A percentile compares a stretch with the other conserved stretches of the same genome.
Evolutionary conservation across 2,888 invertebrate genomes (phyloP).

Genomic region (Luffia ferchaultella): DNA sequence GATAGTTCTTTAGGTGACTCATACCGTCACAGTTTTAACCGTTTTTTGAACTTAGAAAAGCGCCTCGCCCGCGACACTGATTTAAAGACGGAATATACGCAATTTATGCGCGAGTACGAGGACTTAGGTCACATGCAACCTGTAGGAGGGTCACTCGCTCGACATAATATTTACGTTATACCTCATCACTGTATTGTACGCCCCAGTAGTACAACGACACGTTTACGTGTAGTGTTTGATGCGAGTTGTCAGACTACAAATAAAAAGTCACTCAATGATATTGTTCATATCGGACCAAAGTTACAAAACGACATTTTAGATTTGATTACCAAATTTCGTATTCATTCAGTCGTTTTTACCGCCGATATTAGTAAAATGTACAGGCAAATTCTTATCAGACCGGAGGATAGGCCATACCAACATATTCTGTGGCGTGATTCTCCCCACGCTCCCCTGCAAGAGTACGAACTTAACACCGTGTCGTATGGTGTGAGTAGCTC

Average conservation of each 20-base stretch:
- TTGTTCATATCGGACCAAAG: conserved; percentile 1
- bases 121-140: conserved; percentile 8
- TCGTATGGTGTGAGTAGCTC: conserved; percentile 5
- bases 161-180: background rate
- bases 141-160: background rate
- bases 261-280: background rate
- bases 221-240: conserved; percentile 1
- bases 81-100: conserved; percentile 1
- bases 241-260: background rate
- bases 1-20: background rate
- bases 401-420: conserved; percentile 1
- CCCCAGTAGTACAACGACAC: background rate
- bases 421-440: conserved; percentile 5
- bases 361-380: conserved; percentile 1
- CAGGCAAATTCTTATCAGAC: background rate
- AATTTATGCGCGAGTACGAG: conserved; percentile 8
- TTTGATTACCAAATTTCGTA: background rate
- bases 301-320: background rate
- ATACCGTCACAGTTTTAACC: background rate
- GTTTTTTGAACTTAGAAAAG: conserved; percentile 1
- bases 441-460: background rate
- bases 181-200: conserved; percentile 1
- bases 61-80: background rate
- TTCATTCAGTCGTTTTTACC: background rate
- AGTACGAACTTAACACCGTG: conserved; percentile 6